phyloP scores from a whole-genome alignment of 2,797 vertebrate genomes.

The Artibeus jamaicensis region DNA sequence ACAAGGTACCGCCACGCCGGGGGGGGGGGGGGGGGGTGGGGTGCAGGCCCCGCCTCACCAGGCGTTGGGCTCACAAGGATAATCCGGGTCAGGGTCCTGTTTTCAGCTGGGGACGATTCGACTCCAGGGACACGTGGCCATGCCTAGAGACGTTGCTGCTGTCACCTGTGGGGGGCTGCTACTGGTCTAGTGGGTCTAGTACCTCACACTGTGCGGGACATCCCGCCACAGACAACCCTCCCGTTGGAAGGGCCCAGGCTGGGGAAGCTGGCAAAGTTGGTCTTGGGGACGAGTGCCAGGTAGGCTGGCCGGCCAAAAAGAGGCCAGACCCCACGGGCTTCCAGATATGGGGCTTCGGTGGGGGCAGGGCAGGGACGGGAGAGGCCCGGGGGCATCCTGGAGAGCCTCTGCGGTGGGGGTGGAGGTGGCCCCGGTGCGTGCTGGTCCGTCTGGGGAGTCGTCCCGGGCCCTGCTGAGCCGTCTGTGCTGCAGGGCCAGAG shows the following conservation, averaged over 20 bases:
- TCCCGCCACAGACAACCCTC: no score
- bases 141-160: background rate
- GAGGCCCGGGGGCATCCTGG: background rate
- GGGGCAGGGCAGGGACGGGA: background rate
- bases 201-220: rapidly evolving
- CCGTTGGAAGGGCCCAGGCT: background rate
- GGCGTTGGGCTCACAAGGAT: background rate
- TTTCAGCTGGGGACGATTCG: background rate
- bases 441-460: rapidly evolving
- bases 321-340: background rate
- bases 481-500: background rate
- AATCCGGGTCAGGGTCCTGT: background rate
- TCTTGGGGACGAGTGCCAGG: background rate
- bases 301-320: background rate
- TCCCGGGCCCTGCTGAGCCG: background rate
- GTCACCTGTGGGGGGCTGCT: background rate
- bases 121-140: background rate
- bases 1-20: constrained; percentile 88
- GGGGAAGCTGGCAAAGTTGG: background rate
- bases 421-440: background rate
- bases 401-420: no score
- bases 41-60: rapidly evolving
- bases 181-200: no score
- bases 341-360: background rate
- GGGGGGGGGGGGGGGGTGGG: no score